Percentiles rank a stretch among this genome's conserved stretches.
Conservation (phyloP, 2,113 vertebrate genomes). For the Atlantisia rogersi region DNA sequence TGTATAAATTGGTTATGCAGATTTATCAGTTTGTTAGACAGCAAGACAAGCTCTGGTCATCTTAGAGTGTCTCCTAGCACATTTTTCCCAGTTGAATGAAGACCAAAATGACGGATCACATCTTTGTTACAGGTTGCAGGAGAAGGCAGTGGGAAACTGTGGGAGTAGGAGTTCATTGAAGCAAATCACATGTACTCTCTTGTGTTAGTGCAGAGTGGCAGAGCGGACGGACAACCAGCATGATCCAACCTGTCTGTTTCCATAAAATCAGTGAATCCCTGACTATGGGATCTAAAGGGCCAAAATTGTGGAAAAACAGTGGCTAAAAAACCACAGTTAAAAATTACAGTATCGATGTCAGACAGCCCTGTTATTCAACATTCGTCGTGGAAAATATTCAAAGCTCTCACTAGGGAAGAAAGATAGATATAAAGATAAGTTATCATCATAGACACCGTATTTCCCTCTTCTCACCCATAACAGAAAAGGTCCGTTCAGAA, state of each 20-base stretch:
- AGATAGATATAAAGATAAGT: background rate
- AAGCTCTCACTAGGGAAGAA: background rate
- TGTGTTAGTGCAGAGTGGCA: background rate
- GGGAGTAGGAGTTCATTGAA: background rate
- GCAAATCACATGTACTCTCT: background rate
- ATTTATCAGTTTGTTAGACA: slow-evolving; percentile 8
- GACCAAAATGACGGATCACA: slow-evolving; percentile 1
- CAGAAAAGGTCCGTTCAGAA: background rate
- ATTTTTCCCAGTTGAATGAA: background rate
- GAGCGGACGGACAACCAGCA: background rate
- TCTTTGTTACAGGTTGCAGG: background rate
- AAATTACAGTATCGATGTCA: background rate
- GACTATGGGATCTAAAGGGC: background rate
- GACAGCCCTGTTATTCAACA: background rate
- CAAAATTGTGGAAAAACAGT: background rate
- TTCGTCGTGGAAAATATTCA: background rate
- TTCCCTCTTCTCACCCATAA: background rate
- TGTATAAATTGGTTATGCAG: background rate
- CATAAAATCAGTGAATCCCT: background rate
- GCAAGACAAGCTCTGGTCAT: background rate
- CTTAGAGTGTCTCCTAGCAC: background rate
- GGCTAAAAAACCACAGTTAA: background rate
- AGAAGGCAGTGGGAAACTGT: background rate
- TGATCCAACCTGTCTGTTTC: background rate
- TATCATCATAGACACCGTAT: background rate